Base-by-base conservation (phyloP, 92 coral and sea anemone species). In the Chrysogorgia sp. region DNA sequence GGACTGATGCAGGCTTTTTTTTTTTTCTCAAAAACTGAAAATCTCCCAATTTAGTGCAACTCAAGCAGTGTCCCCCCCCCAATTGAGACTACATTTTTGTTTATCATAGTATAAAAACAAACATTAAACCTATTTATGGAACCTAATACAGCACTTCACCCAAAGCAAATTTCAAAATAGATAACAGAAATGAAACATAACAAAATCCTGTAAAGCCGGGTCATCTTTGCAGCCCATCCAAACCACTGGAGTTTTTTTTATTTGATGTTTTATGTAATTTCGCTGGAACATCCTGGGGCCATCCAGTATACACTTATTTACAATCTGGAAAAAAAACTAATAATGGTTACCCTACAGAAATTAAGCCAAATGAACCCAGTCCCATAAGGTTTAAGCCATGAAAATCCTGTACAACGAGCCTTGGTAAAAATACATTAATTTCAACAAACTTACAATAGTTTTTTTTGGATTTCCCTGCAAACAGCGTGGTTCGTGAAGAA, bases 401-500 rank as follows among this genome's bases (percentile, higher is more conserved):
- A 34, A 60, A 60, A 60, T 22, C 28, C 21, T 60, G 66, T 60
- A 60, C 40, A 60, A 60, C 22, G 66, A 60, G 30, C 63, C 63
- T 57, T 22, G 66, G 22, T 22, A 60, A 60, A 22, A 60, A n/a
- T n/a, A n/a, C n/a, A 60, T 22, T 60, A 3, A 0, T 60, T 60
- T 60, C 34, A 20, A 60, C 37, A 60, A 64, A 64, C 71, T 64
- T 64, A 64, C 71, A 64, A n/a, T n/a, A n/a, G n/a, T n/a, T 64
- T 45, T 40, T 64, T 64, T 64, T 64, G 71, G 71, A 64, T 64
- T 64, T 64, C 71, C 47, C 52, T 34, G 52, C 71, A 64, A 21
- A 64, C n/a, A 31, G 71, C 34, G n/a, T n/a, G n/a, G n/a, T n/a
- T n/a, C n/a, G 28, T 64, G 5, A 30, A 2, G 19, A 19, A 64